Evolutionary conservation across 2,797 vertebrate species (phyloP), one percentile per base, ranked within the genome.

Genomic region (Argentina silus): DNA sequence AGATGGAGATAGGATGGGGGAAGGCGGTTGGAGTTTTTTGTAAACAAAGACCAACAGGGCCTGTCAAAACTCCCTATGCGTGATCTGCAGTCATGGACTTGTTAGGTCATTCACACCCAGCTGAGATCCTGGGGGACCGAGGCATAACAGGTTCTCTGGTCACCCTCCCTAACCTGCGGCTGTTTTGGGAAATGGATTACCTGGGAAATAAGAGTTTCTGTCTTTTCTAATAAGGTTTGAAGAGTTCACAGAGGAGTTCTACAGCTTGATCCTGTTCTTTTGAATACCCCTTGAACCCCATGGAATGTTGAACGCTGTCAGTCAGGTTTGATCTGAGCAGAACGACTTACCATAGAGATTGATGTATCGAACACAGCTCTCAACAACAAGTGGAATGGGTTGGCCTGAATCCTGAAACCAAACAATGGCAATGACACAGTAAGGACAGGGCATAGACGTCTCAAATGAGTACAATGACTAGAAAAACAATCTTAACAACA

Each of bases 291-390:
- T 64, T 44, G 36, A 44, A 51, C 53, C 42, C 17, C 19, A 17
- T 1, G 15, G 17, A 60, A 12, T n/a, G 44, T 15, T 23, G 12
- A 27, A 70, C 19, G 12, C 51, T 47, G 43, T 57, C 55, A 15
- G 12, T 4, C 23, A 66, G 51, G 61, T 27, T 9, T 14, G 48
- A 23, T 23, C 12, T 21, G 6, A 19, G 7, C 6, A 19, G 6
- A 3, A 56, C 77, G 0, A 74, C 96, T 95, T 81, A 99, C 98
- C 98, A 0, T 99, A 99, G 17, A 99, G 91, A 85, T 99, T 99
- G 94, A 99, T 99, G 93, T 97, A 97, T 67, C 98, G 93, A 86
- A 99, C 91, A 75, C 98, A 99, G 91, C 98, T 99, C 85, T 99
- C 98, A 0, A 98, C 98, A 3, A 99, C 97, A 4, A 98, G 93